Evolutionary conservation across 2,888 invertebrate species (phyloP), one percentile per base, ranked within the genome.

Genomic region (Eristalis arbustorum): DNA sequence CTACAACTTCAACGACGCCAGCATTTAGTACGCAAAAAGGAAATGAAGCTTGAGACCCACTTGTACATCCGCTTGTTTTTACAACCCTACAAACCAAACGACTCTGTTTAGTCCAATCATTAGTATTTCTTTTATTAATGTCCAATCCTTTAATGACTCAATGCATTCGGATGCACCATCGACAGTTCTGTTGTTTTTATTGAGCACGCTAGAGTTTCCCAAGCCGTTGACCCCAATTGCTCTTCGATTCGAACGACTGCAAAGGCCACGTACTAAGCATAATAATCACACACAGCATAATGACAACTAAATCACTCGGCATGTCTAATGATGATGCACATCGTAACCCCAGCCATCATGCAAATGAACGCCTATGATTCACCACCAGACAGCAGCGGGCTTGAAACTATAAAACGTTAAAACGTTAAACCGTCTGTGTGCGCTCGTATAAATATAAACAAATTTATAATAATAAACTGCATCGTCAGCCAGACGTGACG

Each of bases 401-500:
- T 78, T 67, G 56, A 66, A 62, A 67, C 61, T 79, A 62, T 63
- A 49, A 67, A 62, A 75, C 13, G 0, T 8, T 31, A 1, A 31
- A 31, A 31, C 31, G 31, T 31, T 31, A 31, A 31, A 31, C 8
- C 31, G 31, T 59, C 28, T 72, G 34, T 59, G 31, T 63, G 34
- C 31, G 22, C n/a, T 18, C n/a, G 56, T 62, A 78, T 57, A 84
- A 72, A 73, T 68, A 77, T 80, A 80, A 81, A 69, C 59, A 85
- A 85, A 71, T 77, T 64, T 42, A 74, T 59, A 85, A 81, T 79
- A 84, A 80, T 81, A 85, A 87, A 88, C 82, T 80, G 78, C 88
- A 89, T 72, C 84, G 89, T 89, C 88, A 88, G 82, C 88, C 88
- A 89, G 89, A 89, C 89, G 89, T 89, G 89, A 89, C 89, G 90